These are phyloP conservation scores for Anabas testudineus DNA, from an alignment of 2,797 vertebrate genomes.

Conservation along the genomic window DNA sequence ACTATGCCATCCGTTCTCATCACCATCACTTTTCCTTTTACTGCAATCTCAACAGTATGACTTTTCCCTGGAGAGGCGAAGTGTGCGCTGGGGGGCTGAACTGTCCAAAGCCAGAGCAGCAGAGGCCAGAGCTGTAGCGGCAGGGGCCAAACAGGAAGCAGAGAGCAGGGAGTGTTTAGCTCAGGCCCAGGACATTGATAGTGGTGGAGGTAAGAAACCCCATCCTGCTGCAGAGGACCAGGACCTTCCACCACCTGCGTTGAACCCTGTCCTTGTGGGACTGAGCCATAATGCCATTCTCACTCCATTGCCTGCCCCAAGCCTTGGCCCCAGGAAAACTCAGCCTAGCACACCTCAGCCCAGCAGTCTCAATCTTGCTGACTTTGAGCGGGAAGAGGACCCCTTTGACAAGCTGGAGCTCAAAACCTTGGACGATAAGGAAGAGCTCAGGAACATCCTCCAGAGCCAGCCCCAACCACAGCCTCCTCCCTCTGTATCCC, in stretches of 20 bases:
- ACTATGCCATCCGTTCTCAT: constrained; percentile 1
- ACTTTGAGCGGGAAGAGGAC: constrained; percentile 98
- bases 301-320: constrained; percentile 92
- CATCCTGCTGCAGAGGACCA: constrained; percentile 75
- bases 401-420: constrained; percentile 98
- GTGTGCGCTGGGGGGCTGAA: constrained; percentile 90
- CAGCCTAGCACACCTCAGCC: constrained; percentile 84
- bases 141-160: constrained; percentile 79
- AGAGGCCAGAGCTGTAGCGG: constrained; percentile 85
- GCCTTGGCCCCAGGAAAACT: constrained; percentile 84
- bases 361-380: constrained; percentile 93
- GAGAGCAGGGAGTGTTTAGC: constrained; percentile 82
- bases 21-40: constrained; percentile 1
- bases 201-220: constrained; percentile 67
- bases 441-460: constrained; percentile 95
- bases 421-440: constrained; percentile 95
- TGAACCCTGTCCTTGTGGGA: constrained; percentile 94
- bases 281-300: constrained; percentile 94
- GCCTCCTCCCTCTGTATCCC: constrained; percentile 62
- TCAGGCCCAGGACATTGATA: constrained; percentile 76
- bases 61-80: constrained; percentile 93
- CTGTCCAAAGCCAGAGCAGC: constrained; percentile 88
- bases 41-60: constrained; percentile 88
- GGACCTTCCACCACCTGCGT: constrained; percentile 86
- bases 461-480: constrained; percentile 87